These are phyloP conservation scores for Hyposmocoma kahamanoa DNA, from an alignment of 1,140 invertebrate species.

Conservation along the genomic window DNA sequence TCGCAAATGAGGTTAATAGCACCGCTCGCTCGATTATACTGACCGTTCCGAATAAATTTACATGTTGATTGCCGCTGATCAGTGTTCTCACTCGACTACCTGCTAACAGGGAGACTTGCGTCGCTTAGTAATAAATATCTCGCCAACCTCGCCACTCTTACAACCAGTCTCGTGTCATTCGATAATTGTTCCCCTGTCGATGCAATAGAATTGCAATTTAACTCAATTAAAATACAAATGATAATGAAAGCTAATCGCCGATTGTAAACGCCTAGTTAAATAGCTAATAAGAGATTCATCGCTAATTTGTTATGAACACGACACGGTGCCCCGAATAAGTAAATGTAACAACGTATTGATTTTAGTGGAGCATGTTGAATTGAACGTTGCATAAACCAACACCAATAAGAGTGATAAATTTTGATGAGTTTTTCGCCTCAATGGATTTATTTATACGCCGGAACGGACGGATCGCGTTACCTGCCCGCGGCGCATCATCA, in stretches of 20 bases:
- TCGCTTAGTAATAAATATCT: conserved; percentile 30
- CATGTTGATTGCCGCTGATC: conserved; percentile 63
- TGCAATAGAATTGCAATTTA: neutral
- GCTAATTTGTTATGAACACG: conserved; percentile 1
- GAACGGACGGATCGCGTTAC: conserved; percentile 53
- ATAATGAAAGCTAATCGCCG: neutral
- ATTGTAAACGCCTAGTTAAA: neutral
- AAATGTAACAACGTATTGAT: conserved; percentile 7
- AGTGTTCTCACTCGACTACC: conserved; percentile 46
- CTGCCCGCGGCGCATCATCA: conserved; percentile 45
- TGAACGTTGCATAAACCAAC: conserved; percentile 26
- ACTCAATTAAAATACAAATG: neutral
- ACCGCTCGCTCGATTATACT: conserved; percentile 52
- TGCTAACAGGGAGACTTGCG: conserved; percentile 39
- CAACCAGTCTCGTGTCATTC: neutral
- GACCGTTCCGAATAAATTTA: conserved; percentile 68
- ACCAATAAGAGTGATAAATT: conserved; percentile 49
- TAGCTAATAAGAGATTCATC: conserved; percentile 1
- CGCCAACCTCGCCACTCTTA: neutral
- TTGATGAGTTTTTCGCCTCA: conserved; percentile 58
- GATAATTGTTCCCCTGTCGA: neutral
- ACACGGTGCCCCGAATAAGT: neutral
- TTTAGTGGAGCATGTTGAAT: conserved; percentile 11
- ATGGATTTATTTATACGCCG: conserved; percentile 56
- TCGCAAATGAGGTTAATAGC: conserved; percentile 63